Evolutionary conservation across 2,888 invertebrate genomes (phyloP), one percentile per base, ranked within the genome.

Genomic region (Latrodectus elegans): DNA sequence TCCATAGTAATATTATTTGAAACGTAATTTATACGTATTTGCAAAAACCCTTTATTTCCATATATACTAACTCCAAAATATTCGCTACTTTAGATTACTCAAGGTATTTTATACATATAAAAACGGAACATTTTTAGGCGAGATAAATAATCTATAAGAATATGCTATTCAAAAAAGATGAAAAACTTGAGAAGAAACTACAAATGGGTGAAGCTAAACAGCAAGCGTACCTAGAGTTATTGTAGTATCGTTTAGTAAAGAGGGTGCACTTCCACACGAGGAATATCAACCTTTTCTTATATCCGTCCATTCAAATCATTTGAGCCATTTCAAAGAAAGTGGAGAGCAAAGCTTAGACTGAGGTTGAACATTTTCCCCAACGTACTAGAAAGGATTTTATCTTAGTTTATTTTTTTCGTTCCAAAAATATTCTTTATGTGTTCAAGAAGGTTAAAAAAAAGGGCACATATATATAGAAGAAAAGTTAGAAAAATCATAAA

Each of bases 241-340:
- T 60, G 14, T 3, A 11, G 11, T 8, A 15, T 60, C 12, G 6
- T 60, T 60, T 60, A 60, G 60, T 60, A 60, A 60, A n/a, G 10
- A 60, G 53, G 65, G 51, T 52, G 67, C 11, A 14, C 38, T 52
- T 77, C 67, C 53, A 68, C 68, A 64, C 49, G 60, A 49, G 55
- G 55, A 71, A 49, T 60, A 55, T 51, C 51, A 72, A 64, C 26
- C 72, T 49, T 72, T 51, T 64, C 64, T 64, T 72, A 64, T 72
- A 72, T 70, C 78, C 71, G 80, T 51, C 80, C 60, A 72, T 72
- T 72, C 80, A 22, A 80, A 72, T 72, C 52, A 72, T 52, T 71
- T 51, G 68, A 77, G 67, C 53, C 77, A 77, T 77, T 77, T 77
- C 64, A 64, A 64, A 80, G 17, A 17, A 77, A 38, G 68, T 68